A percentile compares a stretch with the other conserved stretches of the same genome.
Conservation (phyloP, 2,888 invertebrate genomes). For the Sicus ferrugineus region DNA sequence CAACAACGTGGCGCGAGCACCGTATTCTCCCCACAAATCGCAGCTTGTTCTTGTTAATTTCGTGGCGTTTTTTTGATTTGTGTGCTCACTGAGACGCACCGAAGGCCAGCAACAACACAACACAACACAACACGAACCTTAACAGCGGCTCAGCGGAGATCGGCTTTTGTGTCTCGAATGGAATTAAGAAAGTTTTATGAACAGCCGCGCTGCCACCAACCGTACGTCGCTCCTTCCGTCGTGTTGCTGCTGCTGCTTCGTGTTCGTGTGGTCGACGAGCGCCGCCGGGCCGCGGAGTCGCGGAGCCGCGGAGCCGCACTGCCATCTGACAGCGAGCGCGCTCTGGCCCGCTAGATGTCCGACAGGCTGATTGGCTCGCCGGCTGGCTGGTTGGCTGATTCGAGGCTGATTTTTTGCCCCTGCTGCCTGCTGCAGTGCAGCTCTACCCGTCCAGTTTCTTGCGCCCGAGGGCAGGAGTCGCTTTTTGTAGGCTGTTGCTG, state of each 20-base stretch:
- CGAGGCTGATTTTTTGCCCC: not conserved
- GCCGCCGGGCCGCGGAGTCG: not conserved
- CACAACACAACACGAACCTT: constrained; percentile 1
- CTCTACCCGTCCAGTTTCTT: not conserved
- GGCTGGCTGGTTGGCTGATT: not conserved
- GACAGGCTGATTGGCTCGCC: not conserved
- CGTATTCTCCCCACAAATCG: constrained; percentile 23
- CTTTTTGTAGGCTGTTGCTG: too few relatives aligned
- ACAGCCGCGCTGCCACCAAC: not conserved
- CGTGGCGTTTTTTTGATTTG: constrained; percentile 17
- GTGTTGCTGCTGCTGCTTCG: not conserved
- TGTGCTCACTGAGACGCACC: constrained; percentile 6
- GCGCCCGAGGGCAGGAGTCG: too few relatives aligned
- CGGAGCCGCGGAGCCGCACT: not conserved
- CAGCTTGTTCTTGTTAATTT: constrained; percentile 20
- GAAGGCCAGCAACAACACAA: not conserved
- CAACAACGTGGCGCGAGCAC: too few relatives aligned
- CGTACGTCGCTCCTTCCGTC: not conserved
- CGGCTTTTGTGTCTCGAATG: constrained; percentile 15
- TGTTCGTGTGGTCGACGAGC: not conserved
- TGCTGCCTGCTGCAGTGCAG: not conserved
- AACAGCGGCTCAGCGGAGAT: constrained; percentile 7
- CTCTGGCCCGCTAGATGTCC: not conserved
- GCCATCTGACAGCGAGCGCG: not conserved
- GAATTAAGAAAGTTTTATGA: constrained; percentile 27